Conservation (phyloP, 2,888 invertebrate genomes). For the Xestoiulus laeticollis region DNA sequence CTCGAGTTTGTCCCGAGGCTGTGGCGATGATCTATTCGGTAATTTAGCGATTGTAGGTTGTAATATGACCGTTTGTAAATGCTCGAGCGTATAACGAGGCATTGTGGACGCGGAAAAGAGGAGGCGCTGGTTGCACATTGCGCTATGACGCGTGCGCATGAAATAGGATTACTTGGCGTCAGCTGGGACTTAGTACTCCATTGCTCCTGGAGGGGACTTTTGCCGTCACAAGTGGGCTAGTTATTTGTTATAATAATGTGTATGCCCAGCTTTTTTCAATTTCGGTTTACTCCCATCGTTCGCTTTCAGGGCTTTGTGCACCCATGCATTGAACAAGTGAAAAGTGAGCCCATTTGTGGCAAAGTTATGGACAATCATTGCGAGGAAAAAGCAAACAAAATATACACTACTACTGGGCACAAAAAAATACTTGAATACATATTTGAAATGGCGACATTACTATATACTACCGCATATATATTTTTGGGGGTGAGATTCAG, state of each 20-base stretch:
- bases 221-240: constrained; percentile 34
- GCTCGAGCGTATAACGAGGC: not conserved
- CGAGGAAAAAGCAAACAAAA: constrained; percentile 49
- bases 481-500: not conserved
- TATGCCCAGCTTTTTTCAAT: constrained; percentile 35
- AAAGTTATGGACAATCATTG: constrained; percentile 51
- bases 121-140: constrained; percentile 1
- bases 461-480: not conserved
- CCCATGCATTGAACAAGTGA: constrained; percentile 50
- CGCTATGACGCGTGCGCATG: constrained; percentile 36
- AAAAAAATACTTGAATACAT: not conserved
- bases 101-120: not conserved
- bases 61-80: constrained; percentile 45
- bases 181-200: constrained; percentile 49
- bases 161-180: constrained; percentile 35
- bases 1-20: not conserved
- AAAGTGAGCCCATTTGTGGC: constrained; percentile 47
- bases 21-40: constrained; percentile 48
- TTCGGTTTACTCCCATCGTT: constrained; percentile 23
- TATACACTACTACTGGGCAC: not conserved
- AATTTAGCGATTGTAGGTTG: constrained; percentile 38
- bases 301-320: constrained; percentile 46
- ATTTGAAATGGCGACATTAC: not conserved
- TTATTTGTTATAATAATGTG: constrained; percentile 43
- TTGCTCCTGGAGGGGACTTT: constrained; percentile 38